Conservation (phyloP, 1,140 invertebrate genomes). For the Meteorus sp. region DNA sequence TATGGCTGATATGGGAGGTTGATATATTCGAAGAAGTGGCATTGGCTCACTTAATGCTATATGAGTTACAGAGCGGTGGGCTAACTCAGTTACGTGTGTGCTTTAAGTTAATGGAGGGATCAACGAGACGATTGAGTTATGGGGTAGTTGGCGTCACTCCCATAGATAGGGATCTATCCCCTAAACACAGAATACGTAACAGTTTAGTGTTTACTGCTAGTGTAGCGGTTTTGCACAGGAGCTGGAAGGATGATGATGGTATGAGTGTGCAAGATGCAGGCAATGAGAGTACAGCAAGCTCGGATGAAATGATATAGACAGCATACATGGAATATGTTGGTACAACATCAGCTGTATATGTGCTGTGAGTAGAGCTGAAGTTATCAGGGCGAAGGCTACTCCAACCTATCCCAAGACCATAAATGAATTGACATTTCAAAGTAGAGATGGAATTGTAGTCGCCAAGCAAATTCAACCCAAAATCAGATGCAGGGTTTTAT, state of each 20-base stretch:
- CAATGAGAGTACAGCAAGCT: no score
- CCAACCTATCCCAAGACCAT: no score
- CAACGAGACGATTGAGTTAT: constrained; percentile 32
- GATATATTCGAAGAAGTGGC: neutral
- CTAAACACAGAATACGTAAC: constrained; percentile 17
- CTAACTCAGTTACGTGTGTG: constrained; percentile 32
- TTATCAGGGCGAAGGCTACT: no score
- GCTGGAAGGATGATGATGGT: neutral
- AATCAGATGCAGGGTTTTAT: no score
- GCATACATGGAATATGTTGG: constrained; percentile 23
- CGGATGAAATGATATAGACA: no score
- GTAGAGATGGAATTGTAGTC: no score
- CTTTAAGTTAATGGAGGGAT: constrained; percentile 35
- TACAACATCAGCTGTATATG: constrained; percentile 1
- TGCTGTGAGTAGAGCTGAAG: constrained; percentile 15
- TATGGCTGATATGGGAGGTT: neutral
- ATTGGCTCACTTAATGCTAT: constrained; percentile 15
- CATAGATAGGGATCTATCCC: constrained; percentile 25
- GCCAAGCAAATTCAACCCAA: no score
- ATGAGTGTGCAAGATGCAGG: constrained; percentile 2
- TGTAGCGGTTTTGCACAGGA: neutral
- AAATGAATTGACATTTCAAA: no score
- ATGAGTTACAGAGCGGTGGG: constrained; percentile 28
- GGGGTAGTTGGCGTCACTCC: constrained; percentile 29
- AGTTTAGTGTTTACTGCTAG: constrained; percentile 18